Conservation (phyloP, 1,140 invertebrate species). For the Batillaria attramentaria region DNA sequence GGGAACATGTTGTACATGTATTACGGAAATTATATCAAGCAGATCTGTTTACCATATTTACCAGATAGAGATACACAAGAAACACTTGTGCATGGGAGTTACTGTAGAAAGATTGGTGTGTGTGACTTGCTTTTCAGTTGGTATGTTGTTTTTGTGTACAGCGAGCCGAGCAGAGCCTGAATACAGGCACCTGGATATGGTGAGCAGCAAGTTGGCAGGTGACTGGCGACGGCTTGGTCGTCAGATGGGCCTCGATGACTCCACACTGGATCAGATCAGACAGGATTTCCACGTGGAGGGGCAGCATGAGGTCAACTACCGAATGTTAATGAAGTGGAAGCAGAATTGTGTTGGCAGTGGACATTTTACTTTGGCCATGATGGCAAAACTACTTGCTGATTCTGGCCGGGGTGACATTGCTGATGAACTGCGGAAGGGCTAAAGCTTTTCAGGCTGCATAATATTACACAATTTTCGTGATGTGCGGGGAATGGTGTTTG, state of each 20-base stretch:
- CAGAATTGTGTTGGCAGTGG: background rate
- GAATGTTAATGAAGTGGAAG: constrained; percentile 15
- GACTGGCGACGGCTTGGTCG: constrained; percentile 9
- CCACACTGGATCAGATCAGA: constrained; percentile 4
- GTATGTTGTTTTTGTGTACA: background rate
- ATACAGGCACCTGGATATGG: background rate
- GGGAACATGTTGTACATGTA: too few relatives aligned
- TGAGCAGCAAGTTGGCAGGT: background rate
- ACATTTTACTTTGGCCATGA: background rate
- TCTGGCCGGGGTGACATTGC: constrained; percentile 26
- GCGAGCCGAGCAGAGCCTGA: background rate
- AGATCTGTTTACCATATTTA: too few relatives aligned
- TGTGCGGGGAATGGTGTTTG: too few relatives aligned
- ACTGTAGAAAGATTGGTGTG: background rate
- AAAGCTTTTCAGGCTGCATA: too few relatives aligned
- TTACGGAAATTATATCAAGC: too few relatives aligned
- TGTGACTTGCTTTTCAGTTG: background rate
- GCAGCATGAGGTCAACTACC: constrained; percentile 32
- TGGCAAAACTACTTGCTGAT: constrained; percentile 1
- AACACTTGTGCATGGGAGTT: background rate
- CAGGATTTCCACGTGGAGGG: constrained; percentile 4
- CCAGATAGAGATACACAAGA: too few relatives aligned
- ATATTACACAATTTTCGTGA: too few relatives aligned
- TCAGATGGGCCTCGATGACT: background rate
- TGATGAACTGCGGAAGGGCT: constrained; percentile 14